These are phyloP conservation scores for Saccopteryx leptura DNA, from an alignment of 2,113 vertebrate species.

Conservation along the genomic window DNA sequence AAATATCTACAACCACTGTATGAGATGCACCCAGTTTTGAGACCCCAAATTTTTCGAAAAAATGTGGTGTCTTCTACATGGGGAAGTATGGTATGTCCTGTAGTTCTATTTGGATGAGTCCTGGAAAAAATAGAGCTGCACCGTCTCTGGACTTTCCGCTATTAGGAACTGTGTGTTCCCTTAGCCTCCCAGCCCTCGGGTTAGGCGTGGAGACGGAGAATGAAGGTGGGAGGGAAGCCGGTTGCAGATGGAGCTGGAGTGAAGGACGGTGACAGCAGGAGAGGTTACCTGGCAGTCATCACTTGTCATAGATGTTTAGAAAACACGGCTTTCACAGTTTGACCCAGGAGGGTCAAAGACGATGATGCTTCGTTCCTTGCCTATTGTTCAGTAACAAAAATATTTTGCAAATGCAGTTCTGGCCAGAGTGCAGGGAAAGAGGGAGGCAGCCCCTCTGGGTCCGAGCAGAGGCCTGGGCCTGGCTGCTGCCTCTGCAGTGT, in stretches of 20 bases:
- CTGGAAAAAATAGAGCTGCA: background rate
- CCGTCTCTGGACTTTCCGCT: background rate
- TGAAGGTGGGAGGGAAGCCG: background rate
- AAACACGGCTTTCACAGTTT: background rate
- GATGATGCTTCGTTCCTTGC: background rate
- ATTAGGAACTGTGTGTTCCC: background rate
- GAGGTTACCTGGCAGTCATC: background rate
- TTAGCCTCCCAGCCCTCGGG: background rate
- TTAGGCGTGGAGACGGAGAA: background rate
- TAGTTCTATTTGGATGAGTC: background rate
- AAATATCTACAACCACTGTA: too few species aligned
- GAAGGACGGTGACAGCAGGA: background rate
- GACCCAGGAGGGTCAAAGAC: background rate
- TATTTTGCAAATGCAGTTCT: background rate
- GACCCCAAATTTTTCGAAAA: too few species aligned
- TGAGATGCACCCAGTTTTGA: too few species aligned
- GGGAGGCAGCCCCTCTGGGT: too few species aligned
- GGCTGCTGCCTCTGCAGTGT: background rate
- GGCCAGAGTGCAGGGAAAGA: background rate
- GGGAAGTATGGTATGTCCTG: background rate
- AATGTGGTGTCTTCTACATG: too few species aligned
- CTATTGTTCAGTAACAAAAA: background rate
- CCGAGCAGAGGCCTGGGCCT: background rate
- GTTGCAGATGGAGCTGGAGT: background rate
- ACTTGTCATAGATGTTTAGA: background rate